Conservation (phyloP, 2,888 invertebrate genomes). For the Megalurothrips usitatus region DNA sequence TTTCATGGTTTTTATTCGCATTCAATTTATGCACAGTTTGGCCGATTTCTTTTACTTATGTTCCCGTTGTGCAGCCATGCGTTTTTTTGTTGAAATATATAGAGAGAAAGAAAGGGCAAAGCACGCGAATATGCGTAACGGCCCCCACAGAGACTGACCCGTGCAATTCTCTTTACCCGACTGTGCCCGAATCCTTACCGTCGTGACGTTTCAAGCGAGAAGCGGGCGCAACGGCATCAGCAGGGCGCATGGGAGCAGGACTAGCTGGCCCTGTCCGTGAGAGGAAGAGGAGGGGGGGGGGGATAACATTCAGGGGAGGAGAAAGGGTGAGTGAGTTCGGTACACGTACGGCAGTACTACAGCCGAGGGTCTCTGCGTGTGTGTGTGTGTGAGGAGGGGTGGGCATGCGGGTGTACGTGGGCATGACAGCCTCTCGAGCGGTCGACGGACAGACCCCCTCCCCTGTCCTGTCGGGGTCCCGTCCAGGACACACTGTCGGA, state of each 20-base stretch:
- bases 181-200: too few species aligned
- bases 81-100: too few species aligned
- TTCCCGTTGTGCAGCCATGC: too few species aligned
- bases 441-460: background rate
- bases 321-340: background rate
- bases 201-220: background rate
- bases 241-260: background rate
- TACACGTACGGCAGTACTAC: background rate
- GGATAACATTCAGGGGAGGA: background rate
- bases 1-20: too few species aligned
- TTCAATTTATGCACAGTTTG: too few species aligned
- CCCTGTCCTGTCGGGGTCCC: background rate
- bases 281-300: background rate
- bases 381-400: background rate
- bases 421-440: conserved; percentile 7
- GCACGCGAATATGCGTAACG: too few species aligned
- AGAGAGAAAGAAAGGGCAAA: too few species aligned
- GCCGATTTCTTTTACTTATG: too few species aligned
- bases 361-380: background rate
- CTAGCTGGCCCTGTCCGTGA: too few species aligned
- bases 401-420: conserved; percentile 13
- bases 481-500: background rate
- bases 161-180: too few species aligned
- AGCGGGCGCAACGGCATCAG: background rate
- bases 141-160: too few species aligned